A percentile compares a stretch with the other conserved stretches of the same genome.
These are phyloP conservation scores for Trogon surrucura DNA, from an alignment of 2,113 vertebrate genomes.

Conservation along the genomic window DNA sequence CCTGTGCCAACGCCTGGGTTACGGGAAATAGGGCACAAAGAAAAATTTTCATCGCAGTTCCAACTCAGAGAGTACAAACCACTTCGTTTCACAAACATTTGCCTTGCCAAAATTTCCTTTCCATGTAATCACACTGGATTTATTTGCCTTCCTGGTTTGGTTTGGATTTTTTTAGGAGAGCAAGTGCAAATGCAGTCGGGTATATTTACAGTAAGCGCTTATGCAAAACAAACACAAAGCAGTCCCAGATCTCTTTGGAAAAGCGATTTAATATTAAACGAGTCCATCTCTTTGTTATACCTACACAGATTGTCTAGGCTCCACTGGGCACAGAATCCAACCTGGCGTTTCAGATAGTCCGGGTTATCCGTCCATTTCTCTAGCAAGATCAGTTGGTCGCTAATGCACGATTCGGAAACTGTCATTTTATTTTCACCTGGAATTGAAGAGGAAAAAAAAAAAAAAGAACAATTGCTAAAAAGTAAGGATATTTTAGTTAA, in stretches of 20 bases:
- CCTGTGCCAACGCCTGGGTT: background rate
- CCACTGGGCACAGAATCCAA: conserved; percentile 99
- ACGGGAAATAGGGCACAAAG: background rate
- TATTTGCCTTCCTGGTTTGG: background rate
- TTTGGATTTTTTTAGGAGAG: background rate
- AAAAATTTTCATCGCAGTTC: background rate
- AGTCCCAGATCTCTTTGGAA: background rate
- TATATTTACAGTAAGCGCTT: background rate
- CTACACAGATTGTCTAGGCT: conserved; percentile 99
- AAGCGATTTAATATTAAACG: background rate
- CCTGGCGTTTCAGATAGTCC: conserved; percentile 95
- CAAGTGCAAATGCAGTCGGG: background rate
- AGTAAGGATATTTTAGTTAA: background rate
- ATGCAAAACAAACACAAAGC: background rate
- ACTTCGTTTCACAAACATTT: background rate
- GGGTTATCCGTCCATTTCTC: conserved; percentile 93
- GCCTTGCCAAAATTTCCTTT: background rate
- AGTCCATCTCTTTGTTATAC: conserved; percentile 53
- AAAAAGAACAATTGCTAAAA: background rate
- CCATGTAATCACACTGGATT: background rate
- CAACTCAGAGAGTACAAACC: background rate
- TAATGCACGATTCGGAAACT: conserved; percentile 92
- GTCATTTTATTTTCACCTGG: conserved; percentile 99
- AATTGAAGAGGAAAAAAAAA: background rate
- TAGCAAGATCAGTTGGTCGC: conserved; percentile 87